Evolutionary conservation across 2,113 vertebrate species (phyloP).

Genomic region (Litocranius walleri): DNA sequence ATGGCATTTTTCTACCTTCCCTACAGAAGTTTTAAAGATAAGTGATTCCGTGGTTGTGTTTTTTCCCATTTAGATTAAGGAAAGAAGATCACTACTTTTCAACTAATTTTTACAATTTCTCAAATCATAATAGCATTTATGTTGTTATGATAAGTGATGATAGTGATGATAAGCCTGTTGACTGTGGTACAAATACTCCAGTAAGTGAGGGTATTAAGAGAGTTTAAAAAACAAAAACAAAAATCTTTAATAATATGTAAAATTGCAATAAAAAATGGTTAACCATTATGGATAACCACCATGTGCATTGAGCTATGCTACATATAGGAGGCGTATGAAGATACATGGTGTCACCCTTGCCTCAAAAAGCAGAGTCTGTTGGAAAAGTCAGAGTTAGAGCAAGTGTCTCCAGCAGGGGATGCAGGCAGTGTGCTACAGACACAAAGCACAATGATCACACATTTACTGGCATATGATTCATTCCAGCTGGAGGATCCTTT

Average conservation of each 20-base stretch:
- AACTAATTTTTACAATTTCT: background rate
- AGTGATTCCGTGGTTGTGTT: background rate
- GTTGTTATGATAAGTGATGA: background rate
- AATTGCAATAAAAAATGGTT: background rate
- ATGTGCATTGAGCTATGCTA: background rate
- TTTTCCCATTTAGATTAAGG: background rate
- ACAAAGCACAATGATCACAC: background rate
- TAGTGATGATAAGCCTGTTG: background rate
- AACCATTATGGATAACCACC: background rate
- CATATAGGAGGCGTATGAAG: background rate
- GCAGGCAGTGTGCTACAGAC: background rate
- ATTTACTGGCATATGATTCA: background rate
- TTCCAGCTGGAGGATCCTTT: background rate
- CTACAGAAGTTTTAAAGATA: conserved; percentile 49
- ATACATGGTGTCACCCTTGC: background rate
- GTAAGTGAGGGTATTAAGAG: background rate
- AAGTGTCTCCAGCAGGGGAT: background rate
- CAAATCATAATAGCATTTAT: background rate
- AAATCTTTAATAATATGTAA: background rate
- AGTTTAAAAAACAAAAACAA: too few relatives aligned
- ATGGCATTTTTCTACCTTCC: conserved; percentile 56
- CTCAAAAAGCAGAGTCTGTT: background rate
- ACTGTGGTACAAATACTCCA: background rate
- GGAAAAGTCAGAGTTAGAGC: background rate
- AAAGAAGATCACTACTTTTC: background rate